Conservation (phyloP, 1,140 invertebrate species). For the Zeugodacus cucurbitae region DNA sequence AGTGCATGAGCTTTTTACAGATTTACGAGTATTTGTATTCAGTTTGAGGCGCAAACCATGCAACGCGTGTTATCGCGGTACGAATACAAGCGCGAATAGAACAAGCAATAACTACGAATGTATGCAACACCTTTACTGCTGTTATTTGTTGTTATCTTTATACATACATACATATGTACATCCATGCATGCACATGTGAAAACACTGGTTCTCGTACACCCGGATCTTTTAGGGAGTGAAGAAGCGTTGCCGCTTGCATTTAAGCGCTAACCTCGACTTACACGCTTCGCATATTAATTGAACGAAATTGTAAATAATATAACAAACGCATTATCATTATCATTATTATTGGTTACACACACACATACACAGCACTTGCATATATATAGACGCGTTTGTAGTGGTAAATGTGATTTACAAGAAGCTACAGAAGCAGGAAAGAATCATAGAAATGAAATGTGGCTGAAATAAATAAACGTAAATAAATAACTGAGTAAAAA, state of each 20-base stretch:
- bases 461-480: slow-evolving; percentile 9
- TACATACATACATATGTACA: neutral
- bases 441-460: slow-evolving; percentile 31
- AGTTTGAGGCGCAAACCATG: neutral
- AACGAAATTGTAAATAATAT: slow-evolving; percentile 35
- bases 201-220: slow-evolving; percentile 1
- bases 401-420: neutral
- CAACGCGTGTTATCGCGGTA: neutral
- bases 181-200: neutral
- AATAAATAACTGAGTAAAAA: neutral
- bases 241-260: slow-evolving; percentile 1
- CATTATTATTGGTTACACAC: slow-evolving; percentile 19
- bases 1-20: neutral
- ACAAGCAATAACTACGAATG: slow-evolving; percentile 12
- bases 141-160: no score
- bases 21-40: neutral
- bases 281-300: slow-evolving; percentile 35
- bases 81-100: slow-evolving; percentile 7
- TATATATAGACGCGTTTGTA: neutral
- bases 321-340: slow-evolving; percentile 31
- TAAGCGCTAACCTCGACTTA: slow-evolving; percentile 33
- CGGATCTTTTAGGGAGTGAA: slow-evolving; percentile 34
- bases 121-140: slow-evolving; percentile 7
- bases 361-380: neutral
- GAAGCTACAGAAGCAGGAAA: slow-evolving; percentile 30